Conservation (phyloP, 2,113 vertebrate species). For the Sphaerodactylus townsendi region DNA sequence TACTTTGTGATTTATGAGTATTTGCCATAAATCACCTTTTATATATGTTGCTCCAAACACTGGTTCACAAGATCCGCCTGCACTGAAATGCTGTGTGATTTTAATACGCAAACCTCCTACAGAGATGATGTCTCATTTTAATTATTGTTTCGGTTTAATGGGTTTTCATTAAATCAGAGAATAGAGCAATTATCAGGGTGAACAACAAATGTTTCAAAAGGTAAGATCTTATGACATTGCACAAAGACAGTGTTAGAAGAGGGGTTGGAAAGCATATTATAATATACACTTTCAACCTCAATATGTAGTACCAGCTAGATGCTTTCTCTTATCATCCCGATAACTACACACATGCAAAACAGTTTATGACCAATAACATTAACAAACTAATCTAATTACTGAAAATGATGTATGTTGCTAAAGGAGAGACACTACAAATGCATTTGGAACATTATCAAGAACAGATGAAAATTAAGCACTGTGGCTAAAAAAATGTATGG, state of each 20-base stretch:
- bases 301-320: conserved; percentile 14
- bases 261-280: conserved; percentile 26
- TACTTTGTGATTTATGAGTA: conserved; percentile 64
- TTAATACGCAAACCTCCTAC: conserved; percentile 82
- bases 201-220: conserved; percentile 78
- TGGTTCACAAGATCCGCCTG: conserved; percentile 68
- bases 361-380: conserved; percentile 10
- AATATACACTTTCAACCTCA: not conserved
- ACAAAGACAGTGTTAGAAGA: conserved; percentile 44
- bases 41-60: conserved; percentile 64
- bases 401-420: conserved; percentile 22
- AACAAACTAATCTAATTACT: conserved; percentile 36
- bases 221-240: conserved; percentile 73
- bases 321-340: conserved; percentile 31
- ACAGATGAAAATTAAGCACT: conserved; percentile 24
- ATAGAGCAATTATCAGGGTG: conserved; percentile 79
- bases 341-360: not conserved
- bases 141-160: conserved; percentile 86
- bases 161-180: conserved; percentile 86
- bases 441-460: conserved; percentile 10
- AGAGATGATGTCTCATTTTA: conserved; percentile 84
- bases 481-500: conserved; percentile 38
- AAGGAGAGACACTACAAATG: conserved; percentile 10
- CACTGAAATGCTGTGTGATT: conserved; percentile 71
- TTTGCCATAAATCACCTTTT: conserved; percentile 73